Conservation (phyloP, 37 sponge, comb jelly and placozoan species). For the Aplysina aerophoba region DNA sequence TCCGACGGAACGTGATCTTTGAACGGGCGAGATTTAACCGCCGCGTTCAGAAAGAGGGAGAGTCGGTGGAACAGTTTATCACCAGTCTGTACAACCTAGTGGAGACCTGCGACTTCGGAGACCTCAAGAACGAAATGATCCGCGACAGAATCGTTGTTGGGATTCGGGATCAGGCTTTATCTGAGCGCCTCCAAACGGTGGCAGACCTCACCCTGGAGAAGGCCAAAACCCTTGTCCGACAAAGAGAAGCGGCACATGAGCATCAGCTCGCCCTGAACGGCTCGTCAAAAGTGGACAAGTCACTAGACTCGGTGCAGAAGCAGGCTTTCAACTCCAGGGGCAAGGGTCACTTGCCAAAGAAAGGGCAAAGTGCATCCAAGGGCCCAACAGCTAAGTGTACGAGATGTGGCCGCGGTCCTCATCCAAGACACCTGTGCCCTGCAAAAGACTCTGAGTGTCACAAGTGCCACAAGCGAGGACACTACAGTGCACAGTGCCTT, state of each 20-base stretch:
- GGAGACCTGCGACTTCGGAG: background rate
- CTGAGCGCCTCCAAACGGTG: background rate
- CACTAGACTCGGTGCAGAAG: too few species aligned
- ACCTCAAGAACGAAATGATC: background rate
- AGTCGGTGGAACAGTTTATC: background rate
- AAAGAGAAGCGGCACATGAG: slow-evolving; percentile 39
- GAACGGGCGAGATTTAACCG: slow-evolving; percentile 23
- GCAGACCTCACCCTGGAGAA: background rate
- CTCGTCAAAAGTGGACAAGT: too few species aligned
- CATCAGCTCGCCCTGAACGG: slow-evolving; percentile 11
- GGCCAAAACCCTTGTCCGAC: too few species aligned
- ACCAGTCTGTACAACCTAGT: background rate
- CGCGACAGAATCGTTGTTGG: background rate
- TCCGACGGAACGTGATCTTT: slow-evolving; percentile 32
- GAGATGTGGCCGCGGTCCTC: slow-evolving; percentile 30
- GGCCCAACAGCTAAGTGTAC: too few species aligned
- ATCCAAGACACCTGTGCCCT: slow-evolving; percentile 40
- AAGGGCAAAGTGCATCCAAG: too few species aligned
- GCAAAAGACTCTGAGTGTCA: slow-evolving; percentile 44
- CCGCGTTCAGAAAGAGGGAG: background rate
- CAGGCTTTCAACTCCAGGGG: too few species aligned
- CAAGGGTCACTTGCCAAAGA: too few species aligned
- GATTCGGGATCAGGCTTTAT: background rate
- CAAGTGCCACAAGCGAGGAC: slow-evolving; percentile 53
- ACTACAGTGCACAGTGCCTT: slow-evolving; percentile 46